phyloP scores from a whole-genome alignment of 2,113 vertebrate species.

The Corydoras maculifer region DNA sequence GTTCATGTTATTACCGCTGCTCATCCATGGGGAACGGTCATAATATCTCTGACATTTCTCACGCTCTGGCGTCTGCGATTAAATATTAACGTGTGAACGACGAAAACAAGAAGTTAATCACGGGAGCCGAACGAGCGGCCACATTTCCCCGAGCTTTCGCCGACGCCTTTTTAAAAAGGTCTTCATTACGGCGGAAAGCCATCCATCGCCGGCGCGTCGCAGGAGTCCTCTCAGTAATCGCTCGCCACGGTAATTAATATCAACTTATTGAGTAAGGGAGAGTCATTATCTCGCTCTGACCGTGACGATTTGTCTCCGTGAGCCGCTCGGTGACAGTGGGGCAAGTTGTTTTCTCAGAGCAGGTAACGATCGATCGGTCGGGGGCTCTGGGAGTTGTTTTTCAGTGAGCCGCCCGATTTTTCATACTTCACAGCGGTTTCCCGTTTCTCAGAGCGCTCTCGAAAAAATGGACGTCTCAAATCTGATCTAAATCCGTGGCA shows the following conservation, averaged over 20 bases:
- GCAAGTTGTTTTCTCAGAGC: slow-evolving; percentile 42
- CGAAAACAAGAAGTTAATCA: slow-evolving; percentile 37
- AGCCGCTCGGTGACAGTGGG: slow-evolving; percentile 33
- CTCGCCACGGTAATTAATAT: slow-evolving; percentile 63
- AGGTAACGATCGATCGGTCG: slow-evolving; percentile 43
- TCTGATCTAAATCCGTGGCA: too few species aligned
- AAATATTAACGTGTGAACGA: slow-evolving; percentile 32
- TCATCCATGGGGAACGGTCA: not conserved
- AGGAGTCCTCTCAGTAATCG: slow-evolving; percentile 53
- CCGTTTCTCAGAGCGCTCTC: slow-evolving; percentile 6
- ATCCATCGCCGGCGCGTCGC: slow-evolving; percentile 56
- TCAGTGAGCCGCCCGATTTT: not conserved
- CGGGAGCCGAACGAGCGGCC: slow-evolving; percentile 46
- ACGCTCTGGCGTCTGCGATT: slow-evolving; percentile 35
- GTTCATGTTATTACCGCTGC: slow-evolving; percentile 58
- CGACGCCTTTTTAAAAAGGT: slow-evolving; percentile 49
- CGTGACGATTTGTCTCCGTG: slow-evolving; percentile 55
- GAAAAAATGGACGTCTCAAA: too few species aligned
- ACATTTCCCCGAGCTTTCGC: slow-evolving; percentile 39
- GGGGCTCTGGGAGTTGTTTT: not conserved
- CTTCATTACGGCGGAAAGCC: slow-evolving; percentile 61
- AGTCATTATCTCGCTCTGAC: slow-evolving; percentile 60
- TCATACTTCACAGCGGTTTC: slow-evolving; percentile 4
- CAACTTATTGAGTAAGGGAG: slow-evolving; percentile 65
- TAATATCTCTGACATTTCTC: slow-evolving; percentile 15